A percentile compares a stretch with the other conserved stretches of the same genome.
Conservation (phyloP, 1,140 invertebrate genomes). For the Diachasmimorpha longicaudata region DNA sequence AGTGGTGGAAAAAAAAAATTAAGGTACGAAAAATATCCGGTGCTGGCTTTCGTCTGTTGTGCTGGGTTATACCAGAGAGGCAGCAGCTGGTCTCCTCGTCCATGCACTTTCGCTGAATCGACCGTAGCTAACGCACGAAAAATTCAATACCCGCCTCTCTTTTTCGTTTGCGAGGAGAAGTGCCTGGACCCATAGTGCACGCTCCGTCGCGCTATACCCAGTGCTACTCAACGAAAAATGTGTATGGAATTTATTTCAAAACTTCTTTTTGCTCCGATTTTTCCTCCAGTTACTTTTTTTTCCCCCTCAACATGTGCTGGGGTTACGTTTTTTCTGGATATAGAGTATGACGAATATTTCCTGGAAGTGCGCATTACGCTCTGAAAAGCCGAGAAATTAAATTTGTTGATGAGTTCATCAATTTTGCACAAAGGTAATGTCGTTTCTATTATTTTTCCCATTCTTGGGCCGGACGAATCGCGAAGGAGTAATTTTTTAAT, state of each 20-base stretch:
- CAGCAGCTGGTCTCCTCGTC: constrained; percentile 15
- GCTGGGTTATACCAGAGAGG: not conserved
- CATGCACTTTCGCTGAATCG: constrained; percentile 60
- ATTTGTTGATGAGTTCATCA: not conserved
- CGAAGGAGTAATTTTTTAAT: not conserved
- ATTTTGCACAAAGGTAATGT: not conserved
- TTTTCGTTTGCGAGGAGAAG: constrained; percentile 29
- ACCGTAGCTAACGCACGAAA: constrained; percentile 58
- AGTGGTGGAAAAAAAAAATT: not conserved
- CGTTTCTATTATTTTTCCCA: not conserved
- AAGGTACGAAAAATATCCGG: not conserved
- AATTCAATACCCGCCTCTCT: constrained; percentile 57
- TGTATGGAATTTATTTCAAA: constrained; percentile 4
- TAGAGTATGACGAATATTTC: not conserved
- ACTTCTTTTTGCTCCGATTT: not conserved
- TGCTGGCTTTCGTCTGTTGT: not conserved
- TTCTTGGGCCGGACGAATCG: not conserved
- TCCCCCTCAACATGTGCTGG: not conserved
- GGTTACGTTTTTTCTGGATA: not conserved
- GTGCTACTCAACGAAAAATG: constrained; percentile 45
- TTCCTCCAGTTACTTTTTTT: not conserved
- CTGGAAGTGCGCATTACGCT: not conserved
- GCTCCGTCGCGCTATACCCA: constrained; percentile 52
- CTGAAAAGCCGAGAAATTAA: not conserved
- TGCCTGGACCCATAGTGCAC: constrained; percentile 42